Evolutionary conservation across 2,113 vertebrate genomes (phyloP).

Genomic region (Dipodomys spectabilis): DNA sequence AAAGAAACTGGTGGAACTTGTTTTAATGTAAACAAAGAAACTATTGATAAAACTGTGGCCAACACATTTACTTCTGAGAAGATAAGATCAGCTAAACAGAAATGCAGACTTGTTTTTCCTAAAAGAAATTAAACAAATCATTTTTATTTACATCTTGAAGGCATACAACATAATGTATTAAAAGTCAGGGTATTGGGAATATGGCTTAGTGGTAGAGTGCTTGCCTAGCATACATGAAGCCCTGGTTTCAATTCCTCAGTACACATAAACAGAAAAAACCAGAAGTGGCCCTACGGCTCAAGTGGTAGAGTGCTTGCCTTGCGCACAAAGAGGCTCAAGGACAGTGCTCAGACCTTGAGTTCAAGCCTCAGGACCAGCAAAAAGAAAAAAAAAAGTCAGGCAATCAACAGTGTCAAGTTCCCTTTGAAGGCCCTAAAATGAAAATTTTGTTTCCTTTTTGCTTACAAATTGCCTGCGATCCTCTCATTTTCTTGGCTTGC

Average conservation of each 20-base stretch:
- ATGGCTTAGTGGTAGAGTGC: too few species aligned
- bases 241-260: too few species aligned
- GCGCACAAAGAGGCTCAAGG: too few species aligned
- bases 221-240: too few species aligned
- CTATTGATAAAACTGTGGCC: neutral
- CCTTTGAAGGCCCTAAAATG: neutral
- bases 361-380: neutral
- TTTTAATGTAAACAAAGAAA: constrained; percentile 63
- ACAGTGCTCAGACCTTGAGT: neutral
- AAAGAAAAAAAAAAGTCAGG: neutral
- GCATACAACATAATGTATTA: too few species aligned
- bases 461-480: neutral
- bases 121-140: too few species aligned
- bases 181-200: too few species aligned
- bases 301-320: too few species aligned
- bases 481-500: neutral
- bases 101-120: neutral
- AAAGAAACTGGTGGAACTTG: constrained; percentile 54
- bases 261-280: too few species aligned
- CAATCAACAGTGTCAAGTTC: neutral
- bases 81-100: constrained; percentile 53
- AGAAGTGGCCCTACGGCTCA: too few species aligned
- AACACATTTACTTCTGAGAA: neutral
- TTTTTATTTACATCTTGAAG: neutral
- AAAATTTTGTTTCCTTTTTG: neutral